Base-by-base conservation (phyloP, 2,797 vertebrate genomes). In the Delichon dasypus region DNA sequence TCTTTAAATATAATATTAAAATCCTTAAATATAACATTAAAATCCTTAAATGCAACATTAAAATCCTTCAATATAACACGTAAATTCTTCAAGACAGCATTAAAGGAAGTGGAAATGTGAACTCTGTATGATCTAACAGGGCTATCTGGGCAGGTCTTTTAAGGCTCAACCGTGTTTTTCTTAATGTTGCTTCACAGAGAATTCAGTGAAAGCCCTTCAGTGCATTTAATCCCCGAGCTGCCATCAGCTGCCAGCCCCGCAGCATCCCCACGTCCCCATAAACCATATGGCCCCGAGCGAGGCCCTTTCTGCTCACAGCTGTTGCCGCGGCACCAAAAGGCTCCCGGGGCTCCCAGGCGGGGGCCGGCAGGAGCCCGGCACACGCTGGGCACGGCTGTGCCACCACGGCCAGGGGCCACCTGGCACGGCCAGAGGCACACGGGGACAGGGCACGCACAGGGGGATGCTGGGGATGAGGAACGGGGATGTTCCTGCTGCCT, bases 281-380 rank as follows among this genome's bases (percentile, higher is more conserved):
- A 94, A 85, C 90, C 92, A 90, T 67, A 76, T 83, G 83, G 89
- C 54, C 80, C 85, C 22, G 53, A 27, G 83, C 36, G 3, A 11
- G 54, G 80, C 86, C 93, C 91, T 93, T 89, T 64, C 93, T 90
- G 89, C 75, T 27, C 68, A 22, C 83, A 91, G 65, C 92, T 94
- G 89, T 12, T 74, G 84, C 89, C 22, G 40, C 2, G 5, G 22
- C 80, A 47, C 80, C 68, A 20, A 40, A n/a, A 23, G 58, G 58
- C 57, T 16, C 67, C 58, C 3, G 10, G 29, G 48, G 66, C 66
- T 61, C 11, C 38, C 57, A 6, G 62, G 7, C 7, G 3, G 64
- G 45, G 34, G 45, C n/a, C 54, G 14, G 36, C 17, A 14, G 40
- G 36, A 1, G 74, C 30, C 48, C 2, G 15, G 27, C 75, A 21